A percentile compares a stretch with the other conserved stretches of the same genome.
Conservation (phyloP, 1,140 invertebrate species). For the Asobara japonica region DNA sequence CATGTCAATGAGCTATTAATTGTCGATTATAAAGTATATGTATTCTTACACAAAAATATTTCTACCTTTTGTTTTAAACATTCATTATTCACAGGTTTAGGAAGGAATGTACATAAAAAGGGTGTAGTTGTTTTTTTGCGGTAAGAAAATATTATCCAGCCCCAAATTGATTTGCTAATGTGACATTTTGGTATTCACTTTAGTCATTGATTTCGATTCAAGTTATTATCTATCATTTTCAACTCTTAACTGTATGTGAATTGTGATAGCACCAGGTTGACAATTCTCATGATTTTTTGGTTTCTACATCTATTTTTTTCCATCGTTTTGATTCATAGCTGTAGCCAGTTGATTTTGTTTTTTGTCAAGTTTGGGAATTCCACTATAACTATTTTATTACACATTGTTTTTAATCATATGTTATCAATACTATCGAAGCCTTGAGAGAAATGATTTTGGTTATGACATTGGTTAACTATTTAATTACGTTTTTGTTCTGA, state of each 20-base stretch:
- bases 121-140: conserved; percentile 31
- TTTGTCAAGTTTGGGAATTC: conserved; percentile 28
- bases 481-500: neutral
- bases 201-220: conserved; percentile 13
- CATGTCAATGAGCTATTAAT: neutral
- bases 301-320: conserved; percentile 17
- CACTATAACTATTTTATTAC: conserved; percentile 21
- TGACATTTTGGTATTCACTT: conserved; percentile 5
- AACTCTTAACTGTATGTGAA: neutral
- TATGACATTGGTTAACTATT: neutral
- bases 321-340: conserved; percentile 48
- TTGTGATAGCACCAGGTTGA: neutral
- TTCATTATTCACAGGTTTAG: conserved; percentile 31
- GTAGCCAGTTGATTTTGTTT: conserved; percentile 39
- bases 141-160: conserved; percentile 47
- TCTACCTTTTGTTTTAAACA: conserved; percentile 24
- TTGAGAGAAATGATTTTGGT: neutral
- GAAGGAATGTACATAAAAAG: conserved; percentile 30
- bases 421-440: neutral
- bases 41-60: conserved; percentile 35
- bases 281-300: neutral
- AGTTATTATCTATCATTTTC: conserved; percentile 1
- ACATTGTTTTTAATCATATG: neutral
- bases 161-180: conserved; percentile 24
- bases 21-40: conserved; percentile 21